Evolutionary conservation across 1,140 invertebrate genomes (phyloP), one percentile per base, ranked within the genome.

Genomic region (Theocolax elegans): DNA sequence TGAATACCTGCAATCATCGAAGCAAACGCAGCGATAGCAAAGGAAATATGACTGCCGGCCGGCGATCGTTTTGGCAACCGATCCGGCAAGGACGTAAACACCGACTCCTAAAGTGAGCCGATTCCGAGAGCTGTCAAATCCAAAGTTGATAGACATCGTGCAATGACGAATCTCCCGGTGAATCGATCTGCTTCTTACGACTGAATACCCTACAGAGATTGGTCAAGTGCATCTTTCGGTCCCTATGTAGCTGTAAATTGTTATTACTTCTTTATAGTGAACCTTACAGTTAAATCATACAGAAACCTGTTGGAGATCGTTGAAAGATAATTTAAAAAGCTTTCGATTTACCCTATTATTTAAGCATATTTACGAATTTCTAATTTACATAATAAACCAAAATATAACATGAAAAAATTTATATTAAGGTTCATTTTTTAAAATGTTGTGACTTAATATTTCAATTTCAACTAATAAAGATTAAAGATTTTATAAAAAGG

Each of bases 21-120:
- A 29, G 93, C 94, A 49, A 96, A 80, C 0, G 94, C 95, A 0
- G 95, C 94, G 27, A 96, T 89, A 4, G 95, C 84, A 79, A 95
- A 96, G 7, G 94, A 95, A 96, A 74, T 42, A 93, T 87, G 12
- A 96, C 94, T 38, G 94, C 90, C 1, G 95, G 95, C 95, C 95
- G 0, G 95, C 92, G 54, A 88, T 89, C 58, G 90, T 87, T 80
- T 90, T 91, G 23, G 94, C 92, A n/a, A 96, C 93, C 71, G 93
- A 89, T 12, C 95, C 95, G 17, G 93, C 93, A 23, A 96, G 82
- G 8, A 97, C 94, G 86, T 97, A 97, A 13, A 96, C 92, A 15
- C 95, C 95, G 25, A 95, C 92, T 4, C 95, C 95, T 10, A 97
- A 82, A 0, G 94, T 71, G 93, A 94, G 10, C 95, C 94, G 23